Conservation (phyloP, 1,140 invertebrate species). For the Thalassaphorura encarpata region DNA sequence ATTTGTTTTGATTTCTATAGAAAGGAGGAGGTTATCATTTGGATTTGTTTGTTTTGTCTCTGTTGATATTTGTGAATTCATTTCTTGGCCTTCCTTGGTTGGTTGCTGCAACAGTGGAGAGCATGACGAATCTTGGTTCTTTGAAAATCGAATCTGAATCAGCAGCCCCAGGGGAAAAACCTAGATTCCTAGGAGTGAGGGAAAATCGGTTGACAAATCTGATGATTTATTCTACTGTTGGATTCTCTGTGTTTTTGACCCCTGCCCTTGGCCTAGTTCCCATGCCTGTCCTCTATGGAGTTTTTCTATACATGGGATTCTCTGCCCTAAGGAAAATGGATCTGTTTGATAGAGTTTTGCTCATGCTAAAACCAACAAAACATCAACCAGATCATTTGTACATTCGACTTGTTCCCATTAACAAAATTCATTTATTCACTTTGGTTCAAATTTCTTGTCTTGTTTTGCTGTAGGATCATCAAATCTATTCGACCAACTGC, state of each 20-base stretch:
- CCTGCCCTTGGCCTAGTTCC: conserved; percentile 35
- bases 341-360: conserved; percentile 45
- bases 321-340: conserved; percentile 48
- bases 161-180: conserved; percentile 38
- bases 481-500: conserved; percentile 49
- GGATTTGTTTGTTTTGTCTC: conserved; percentile 38
- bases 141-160: conserved; percentile 35
- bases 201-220: conserved; percentile 39
- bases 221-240: conserved; percentile 37
- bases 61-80: conserved; percentile 38
- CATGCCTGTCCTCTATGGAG: conserved; percentile 54
- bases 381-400: conserved; percentile 94
- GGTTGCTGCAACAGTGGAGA: conserved; percentile 41
- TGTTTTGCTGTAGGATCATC: conserved; percentile 45
- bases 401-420: conserved; percentile 47
- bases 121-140: conserved; percentile 38
- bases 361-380: conserved; percentile 52
- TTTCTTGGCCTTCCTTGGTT: conserved; percentile 42
- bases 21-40: conserved; percentile 42
- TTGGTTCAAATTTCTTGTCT: conserved; percentile 48
- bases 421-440: conserved; percentile 50
- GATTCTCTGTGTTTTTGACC: conserved; percentile 39
- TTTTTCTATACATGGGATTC: conserved; percentile 57
- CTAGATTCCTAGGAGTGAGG: conserved; percentile 39
- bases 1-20: conserved; percentile 22